A percentile compares a stretch with the other conserved stretches of the same genome.
phyloP scores from a whole-genome alignment of 2,797 vertebrate species.

The Crax fasciolata region DNA sequence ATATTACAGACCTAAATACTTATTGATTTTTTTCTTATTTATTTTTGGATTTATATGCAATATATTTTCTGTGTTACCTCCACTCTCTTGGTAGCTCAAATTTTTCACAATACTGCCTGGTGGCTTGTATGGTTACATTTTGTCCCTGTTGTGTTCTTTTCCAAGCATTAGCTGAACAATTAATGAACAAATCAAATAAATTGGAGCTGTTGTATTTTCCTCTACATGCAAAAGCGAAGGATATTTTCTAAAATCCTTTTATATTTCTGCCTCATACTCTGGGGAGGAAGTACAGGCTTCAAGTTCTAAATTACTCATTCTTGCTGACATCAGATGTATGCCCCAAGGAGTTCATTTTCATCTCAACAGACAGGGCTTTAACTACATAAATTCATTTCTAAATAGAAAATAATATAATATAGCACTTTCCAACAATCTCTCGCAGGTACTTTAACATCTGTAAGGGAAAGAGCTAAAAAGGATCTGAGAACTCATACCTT shows the following conservation, averaged over 20 bases:
- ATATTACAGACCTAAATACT: neutral
- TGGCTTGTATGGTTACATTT: slow-evolving; percentile 54
- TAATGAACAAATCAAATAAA: slow-evolving; percentile 79
- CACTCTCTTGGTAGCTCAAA: slow-evolving; percentile 27
- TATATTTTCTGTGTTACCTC: neutral
- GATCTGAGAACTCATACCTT: neutral
- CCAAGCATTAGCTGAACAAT: slow-evolving; percentile 74
- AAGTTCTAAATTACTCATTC: slow-evolving; percentile 75
- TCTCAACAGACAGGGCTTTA: slow-evolving; percentile 63
- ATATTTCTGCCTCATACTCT: slow-evolving; percentile 37
- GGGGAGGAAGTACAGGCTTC: slow-evolving; percentile 66
- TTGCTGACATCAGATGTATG: slow-evolving; percentile 70
- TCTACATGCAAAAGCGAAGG: slow-evolving; percentile 66
- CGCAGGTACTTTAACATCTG: slow-evolving; percentile 31
- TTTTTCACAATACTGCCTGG: slow-evolving; percentile 16
- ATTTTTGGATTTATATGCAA: slow-evolving; percentile 34
- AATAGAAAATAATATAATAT: slow-evolving; percentile 73
- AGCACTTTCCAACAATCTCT: slow-evolving; percentile 35
- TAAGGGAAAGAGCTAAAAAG: slow-evolving; percentile 12
- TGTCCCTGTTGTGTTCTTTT: slow-evolving; percentile 59
- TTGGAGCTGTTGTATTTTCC: slow-evolving; percentile 33
- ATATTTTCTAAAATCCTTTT: slow-evolving; percentile 64
- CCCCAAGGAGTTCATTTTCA: slow-evolving; percentile 72
- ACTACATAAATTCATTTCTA: slow-evolving; percentile 64
- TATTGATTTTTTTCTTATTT: slow-evolving; percentile 35